Evolutionary conservation across 2,888 invertebrate species (phyloP).

Genomic region (Stenoptilia bipunctidactyla): DNA sequence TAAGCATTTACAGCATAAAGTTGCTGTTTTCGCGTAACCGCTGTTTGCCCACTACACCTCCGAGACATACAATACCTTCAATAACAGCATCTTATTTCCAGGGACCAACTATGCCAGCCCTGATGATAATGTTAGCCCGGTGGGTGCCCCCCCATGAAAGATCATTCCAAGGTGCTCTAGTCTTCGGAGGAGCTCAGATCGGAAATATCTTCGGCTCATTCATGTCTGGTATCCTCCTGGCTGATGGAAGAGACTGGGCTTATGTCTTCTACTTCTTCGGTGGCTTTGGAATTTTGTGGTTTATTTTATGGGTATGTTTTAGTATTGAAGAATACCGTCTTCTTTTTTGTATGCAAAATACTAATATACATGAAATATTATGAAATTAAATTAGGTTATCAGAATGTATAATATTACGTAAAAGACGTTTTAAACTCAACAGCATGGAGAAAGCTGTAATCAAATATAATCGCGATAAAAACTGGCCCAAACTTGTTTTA

Average conservation of each 20-base stretch:
- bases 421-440: too few species aligned
- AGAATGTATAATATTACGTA: too few species aligned
- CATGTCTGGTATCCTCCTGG: conserved; percentile 60
- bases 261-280: conserved; percentile 74
- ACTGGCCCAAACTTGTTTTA: too few species aligned
- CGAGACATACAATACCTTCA: too few species aligned
- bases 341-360: not conserved
- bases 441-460: too few species aligned
- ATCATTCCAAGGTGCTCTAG: conserved; percentile 69
- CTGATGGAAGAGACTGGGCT: conserved; percentile 62
- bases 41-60: too few species aligned
- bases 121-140: conserved; percentile 73
- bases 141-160: conserved; percentile 74
- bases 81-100: too few species aligned
- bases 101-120: conserved; percentile 82
- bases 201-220: conserved; percentile 68
- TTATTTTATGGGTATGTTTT: conserved; percentile 52
- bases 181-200: conserved; percentile 71
- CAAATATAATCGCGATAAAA: too few species aligned
- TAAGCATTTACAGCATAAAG: too few species aligned
- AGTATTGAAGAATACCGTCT: not conserved
- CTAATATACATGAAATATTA: not conserved
- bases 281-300: conserved; percentile 66
- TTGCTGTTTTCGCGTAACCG: too few species aligned
- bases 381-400: too few species aligned